phyloP scores from a whole-genome alignment of 2,797 vertebrate species.

The Sebastes hopkinsi region DNA sequence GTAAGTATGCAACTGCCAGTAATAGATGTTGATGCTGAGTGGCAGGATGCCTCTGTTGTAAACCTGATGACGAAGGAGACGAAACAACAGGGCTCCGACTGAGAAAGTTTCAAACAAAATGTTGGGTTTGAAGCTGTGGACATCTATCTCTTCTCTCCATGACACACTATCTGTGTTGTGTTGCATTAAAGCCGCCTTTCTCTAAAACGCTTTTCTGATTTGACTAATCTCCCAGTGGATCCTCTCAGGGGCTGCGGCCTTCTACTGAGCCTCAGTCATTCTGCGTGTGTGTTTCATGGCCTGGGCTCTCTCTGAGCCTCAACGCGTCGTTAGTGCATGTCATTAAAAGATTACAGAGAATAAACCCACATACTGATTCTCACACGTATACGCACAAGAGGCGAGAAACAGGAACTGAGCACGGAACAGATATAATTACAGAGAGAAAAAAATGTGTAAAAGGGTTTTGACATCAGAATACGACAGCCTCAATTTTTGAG shows the following conservation, averaged over 20 bases:
- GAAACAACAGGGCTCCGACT: constrained; percentile 4
- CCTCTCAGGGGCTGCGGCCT: constrained; percentile 59
- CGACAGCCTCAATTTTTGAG: constrained; percentile 27
- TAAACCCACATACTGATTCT: constrained; percentile 62
- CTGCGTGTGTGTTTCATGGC: constrained; percentile 34
- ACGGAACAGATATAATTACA: constrained; percentile 45
- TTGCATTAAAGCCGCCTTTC: constrained; percentile 63
- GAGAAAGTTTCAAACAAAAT: constrained; percentile 14
- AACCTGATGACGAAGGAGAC: constrained; percentile 13
- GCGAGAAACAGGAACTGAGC: not conserved
- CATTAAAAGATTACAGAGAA: constrained; percentile 82
- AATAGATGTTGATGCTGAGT: constrained; percentile 15
- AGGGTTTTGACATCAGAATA: constrained; percentile 31
- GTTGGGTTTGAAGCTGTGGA: constrained; percentile 11
- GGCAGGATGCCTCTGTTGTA: not conserved
- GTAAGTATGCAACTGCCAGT: not conserved
- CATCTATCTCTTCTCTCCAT: constrained; percentile 16
- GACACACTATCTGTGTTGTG: constrained; percentile 41
- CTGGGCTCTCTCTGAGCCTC: constrained; percentile 64
- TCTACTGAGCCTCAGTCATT: constrained; percentile 42
- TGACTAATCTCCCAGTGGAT: constrained; percentile 77
- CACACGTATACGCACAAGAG: constrained; percentile 14
- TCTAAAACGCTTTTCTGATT: constrained; percentile 75
- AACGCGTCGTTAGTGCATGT: constrained; percentile 73
- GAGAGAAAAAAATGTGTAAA: constrained; percentile 23